Percentiles rank a stretch among this genome's conserved stretches.
These are phyloP conservation scores for Paratrypauchen microcephalus DNA, from an alignment of 2,797 vertebrate genomes.

Conservation along the genomic window DNA sequence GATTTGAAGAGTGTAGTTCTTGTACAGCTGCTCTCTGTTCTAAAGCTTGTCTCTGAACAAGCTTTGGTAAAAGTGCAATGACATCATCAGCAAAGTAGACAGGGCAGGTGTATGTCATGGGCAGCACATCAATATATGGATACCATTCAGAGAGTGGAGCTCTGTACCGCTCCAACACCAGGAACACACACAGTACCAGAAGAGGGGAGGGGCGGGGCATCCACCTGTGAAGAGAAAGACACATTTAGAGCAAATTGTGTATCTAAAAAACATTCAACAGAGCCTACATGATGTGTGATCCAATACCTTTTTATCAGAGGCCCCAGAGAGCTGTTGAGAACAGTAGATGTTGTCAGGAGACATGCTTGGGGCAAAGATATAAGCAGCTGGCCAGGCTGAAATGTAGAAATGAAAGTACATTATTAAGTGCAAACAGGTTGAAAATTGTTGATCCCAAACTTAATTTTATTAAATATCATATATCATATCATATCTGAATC, in stretches of 20 bases:
- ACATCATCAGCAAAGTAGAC: slow-evolving; percentile 75
- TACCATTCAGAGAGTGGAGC: slow-evolving; percentile 84
- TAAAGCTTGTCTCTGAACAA: slow-evolving; percentile 68
- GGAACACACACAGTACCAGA: slow-evolving; percentile 85
- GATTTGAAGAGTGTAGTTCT: slow-evolving; percentile 74
- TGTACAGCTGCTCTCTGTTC: slow-evolving; percentile 77
- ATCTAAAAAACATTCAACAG: not conserved
- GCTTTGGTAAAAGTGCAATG: slow-evolving; percentile 75
- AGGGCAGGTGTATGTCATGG: slow-evolving; percentile 85
- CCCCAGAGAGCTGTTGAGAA: slow-evolving; percentile 86
- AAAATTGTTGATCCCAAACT: not conserved
- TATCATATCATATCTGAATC: no score
- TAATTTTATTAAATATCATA: no score
- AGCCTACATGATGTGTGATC: not conserved
- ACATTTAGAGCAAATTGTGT: not conserved
- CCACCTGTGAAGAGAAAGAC: slow-evolving; percentile 76
- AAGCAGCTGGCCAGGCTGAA: slow-evolving; percentile 78
- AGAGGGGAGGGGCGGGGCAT: slow-evolving; percentile 83
- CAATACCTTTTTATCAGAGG: slow-evolving; percentile 81
- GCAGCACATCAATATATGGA: slow-evolving; percentile 86
- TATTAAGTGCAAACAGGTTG: not conserved
- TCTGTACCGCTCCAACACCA: slow-evolving; percentile 83
- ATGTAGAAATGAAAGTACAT: slow-evolving; percentile 11
- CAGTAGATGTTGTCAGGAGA: slow-evolving; percentile 86
- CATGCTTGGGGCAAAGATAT: slow-evolving; percentile 90